Evolutionary conservation across 2,888 invertebrate genomes (phyloP).

Genomic region (Callinectes sapidus): DNA sequence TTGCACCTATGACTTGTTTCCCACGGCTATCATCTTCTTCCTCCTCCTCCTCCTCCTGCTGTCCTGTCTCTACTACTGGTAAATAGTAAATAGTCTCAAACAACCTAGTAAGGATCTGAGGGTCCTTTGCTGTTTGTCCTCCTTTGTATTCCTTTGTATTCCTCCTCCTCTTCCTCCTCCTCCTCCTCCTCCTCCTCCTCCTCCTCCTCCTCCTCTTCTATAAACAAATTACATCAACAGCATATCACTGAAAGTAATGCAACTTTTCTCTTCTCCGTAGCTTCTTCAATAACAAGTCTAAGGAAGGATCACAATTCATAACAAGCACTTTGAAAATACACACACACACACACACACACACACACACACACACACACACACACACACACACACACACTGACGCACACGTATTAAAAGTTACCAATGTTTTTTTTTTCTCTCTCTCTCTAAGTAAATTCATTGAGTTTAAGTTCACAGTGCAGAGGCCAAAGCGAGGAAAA

Average conservation of each 20-base stretch:
- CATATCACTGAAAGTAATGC: background rate
- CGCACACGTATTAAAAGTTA: background rate
- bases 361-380: slow-evolving; percentile 1
- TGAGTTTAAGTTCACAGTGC: background rate
- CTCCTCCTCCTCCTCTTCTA: background rate
- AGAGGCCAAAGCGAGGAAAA: background rate
- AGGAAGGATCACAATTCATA: background rate
- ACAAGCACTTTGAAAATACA: background rate
- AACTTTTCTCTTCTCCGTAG: background rate
- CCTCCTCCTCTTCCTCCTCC: background rate
- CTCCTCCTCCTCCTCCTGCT: background rate
- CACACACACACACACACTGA: background rate
- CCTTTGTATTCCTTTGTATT: no score
- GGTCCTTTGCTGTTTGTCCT: no score
- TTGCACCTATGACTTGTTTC: background rate
- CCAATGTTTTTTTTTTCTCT: background rate
- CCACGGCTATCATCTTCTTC: background rate
- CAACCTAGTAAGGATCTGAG: no score
- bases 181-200: background rate
- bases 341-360: slow-evolving; percentile 1
- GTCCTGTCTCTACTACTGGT: background rate
- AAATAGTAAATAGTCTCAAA: no score
- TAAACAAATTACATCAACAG: background rate
- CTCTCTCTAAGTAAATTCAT: background rate
- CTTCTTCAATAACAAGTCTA: background rate